These are phyloP conservation scores for Xenopus laevis DNA, from an alignment of 2,113 vertebrate species.

Conservation along the genomic window DNA sequence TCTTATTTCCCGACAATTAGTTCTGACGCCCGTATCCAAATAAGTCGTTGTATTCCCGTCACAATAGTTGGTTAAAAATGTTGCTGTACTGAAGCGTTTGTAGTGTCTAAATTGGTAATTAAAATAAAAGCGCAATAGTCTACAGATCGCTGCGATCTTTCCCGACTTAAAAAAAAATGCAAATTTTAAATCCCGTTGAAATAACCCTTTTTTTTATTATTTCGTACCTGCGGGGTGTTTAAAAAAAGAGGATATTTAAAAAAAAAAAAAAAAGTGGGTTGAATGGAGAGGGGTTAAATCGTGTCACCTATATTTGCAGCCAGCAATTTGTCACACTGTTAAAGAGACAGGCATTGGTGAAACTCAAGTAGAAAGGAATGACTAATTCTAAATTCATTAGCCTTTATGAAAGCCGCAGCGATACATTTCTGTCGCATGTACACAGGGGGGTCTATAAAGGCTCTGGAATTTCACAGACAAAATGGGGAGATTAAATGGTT, in stretches of 20 bases:
- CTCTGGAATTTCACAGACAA: conserved; percentile 89
- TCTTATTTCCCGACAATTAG: too few relatives aligned
- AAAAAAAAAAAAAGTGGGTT: conserved; percentile 2
- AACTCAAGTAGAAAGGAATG: conserved; percentile 86
- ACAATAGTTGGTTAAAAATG: too few relatives aligned
- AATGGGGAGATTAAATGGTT: conserved; percentile 95
- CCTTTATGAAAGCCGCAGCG: conserved; percentile 92
- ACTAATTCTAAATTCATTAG: conserved; percentile 99
- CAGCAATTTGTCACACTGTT: conserved; percentile 91
- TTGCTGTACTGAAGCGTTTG: too few relatives aligned
- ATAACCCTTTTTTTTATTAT: too few relatives aligned
- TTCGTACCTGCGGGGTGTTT: too few relatives aligned
- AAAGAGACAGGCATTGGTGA: conserved; percentile 90
- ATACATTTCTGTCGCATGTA: conserved; percentile 88
- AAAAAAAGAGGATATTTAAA: neutral
- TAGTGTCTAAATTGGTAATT: too few relatives aligned
- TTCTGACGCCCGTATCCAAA: too few relatives aligned
- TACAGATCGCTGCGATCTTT: too few relatives aligned
- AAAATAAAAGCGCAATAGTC: too few relatives aligned
- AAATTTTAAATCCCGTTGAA: too few relatives aligned
- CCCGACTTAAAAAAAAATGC: too few relatives aligned
- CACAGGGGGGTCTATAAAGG: conserved; percentile 89
- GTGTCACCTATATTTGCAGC: conserved; percentile 63
- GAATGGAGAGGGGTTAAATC: conserved; percentile 82
- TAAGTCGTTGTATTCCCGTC: too few relatives aligned